Evolutionary conservation across 2,113 vertebrate species (phyloP).

Genomic region (Ivindomyrus marchei): DNA sequence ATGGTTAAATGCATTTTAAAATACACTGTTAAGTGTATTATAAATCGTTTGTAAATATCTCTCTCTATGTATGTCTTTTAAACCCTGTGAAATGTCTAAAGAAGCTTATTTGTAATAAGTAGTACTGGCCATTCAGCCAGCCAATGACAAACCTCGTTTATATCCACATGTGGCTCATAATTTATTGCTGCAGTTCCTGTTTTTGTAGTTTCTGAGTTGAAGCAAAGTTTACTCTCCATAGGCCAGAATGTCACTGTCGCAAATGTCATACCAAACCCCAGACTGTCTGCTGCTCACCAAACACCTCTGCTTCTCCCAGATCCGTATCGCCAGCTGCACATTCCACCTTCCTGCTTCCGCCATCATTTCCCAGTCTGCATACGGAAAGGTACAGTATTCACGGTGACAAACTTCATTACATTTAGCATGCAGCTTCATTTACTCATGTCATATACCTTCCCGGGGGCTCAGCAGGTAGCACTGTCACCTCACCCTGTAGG

Average conservation of each 20-base stretch:
- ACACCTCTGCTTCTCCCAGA: neutral
- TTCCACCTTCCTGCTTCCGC: neutral
- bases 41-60: neutral
- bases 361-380: neutral
- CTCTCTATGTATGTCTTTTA: neutral
- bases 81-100: neutral
- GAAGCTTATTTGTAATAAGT: neutral
- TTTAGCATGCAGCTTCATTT: neutral
- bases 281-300: neutral
- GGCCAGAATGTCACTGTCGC: neutral
- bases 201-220: neutral
- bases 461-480: neutral
- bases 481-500: neutral
- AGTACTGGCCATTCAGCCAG: neutral
- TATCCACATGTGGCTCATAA: neutral
- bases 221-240: neutral
- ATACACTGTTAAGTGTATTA: neutral
- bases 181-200: neutral
- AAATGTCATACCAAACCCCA: slow-evolving; percentile 10
- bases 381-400: neutral
- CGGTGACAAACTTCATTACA: slow-evolving; percentile 1
- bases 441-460: neutral
- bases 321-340: neutral
- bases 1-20: neutral
- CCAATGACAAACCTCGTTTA: neutral